These are phyloP conservation scores for Ormyrus nitidulus DNA, from an alignment of 2,888 invertebrate species.

Conservation along the genomic window DNA sequence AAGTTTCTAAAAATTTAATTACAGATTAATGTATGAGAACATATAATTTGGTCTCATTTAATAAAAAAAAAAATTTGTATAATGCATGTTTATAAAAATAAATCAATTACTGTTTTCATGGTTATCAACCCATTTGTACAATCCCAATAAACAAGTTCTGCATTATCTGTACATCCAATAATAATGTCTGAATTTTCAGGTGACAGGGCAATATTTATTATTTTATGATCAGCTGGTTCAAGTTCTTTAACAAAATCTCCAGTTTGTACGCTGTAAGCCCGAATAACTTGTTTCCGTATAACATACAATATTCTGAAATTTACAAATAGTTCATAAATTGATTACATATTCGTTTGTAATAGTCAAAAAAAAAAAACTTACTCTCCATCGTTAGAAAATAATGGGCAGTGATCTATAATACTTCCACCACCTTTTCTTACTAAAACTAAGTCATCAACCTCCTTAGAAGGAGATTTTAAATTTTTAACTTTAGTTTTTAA, in stretches of 20 bases:
- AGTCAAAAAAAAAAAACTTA: slow-evolving; percentile 73
- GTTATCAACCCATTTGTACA: slow-evolving; percentile 76
- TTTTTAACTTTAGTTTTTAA: slow-evolving; percentile 20
- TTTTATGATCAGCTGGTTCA: slow-evolving; percentile 76
- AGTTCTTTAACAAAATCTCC: slow-evolving; percentile 80
- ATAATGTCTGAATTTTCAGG: slow-evolving; percentile 75
- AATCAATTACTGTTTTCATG: slow-evolving; percentile 73
- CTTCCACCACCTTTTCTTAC: slow-evolving; percentile 81
- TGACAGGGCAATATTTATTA: slow-evolving; percentile 78
- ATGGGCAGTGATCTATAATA: slow-evolving; percentile 79
- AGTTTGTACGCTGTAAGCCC: slow-evolving; percentile 81
- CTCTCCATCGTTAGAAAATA: slow-evolving; percentile 81
- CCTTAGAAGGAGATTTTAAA: slow-evolving; percentile 20
- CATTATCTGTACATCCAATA: slow-evolving; percentile 78
- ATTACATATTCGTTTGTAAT: background rate
- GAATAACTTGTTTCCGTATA: slow-evolving; percentile 79
- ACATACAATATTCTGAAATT: slow-evolving; percentile 79
- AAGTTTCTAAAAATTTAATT: slow-evolving; percentile 63
- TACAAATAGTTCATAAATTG: slow-evolving; percentile 30
- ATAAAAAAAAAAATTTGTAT: background rate
- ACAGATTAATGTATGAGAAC: background rate
- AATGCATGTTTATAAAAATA: background rate
- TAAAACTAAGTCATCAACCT: slow-evolving; percentile 75
- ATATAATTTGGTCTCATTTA: slow-evolving; percentile 23
- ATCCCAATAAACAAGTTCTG: slow-evolving; percentile 79